Conservation (phyloP, 2,113 vertebrate genomes). For the Serilophus lunatus region DNA sequence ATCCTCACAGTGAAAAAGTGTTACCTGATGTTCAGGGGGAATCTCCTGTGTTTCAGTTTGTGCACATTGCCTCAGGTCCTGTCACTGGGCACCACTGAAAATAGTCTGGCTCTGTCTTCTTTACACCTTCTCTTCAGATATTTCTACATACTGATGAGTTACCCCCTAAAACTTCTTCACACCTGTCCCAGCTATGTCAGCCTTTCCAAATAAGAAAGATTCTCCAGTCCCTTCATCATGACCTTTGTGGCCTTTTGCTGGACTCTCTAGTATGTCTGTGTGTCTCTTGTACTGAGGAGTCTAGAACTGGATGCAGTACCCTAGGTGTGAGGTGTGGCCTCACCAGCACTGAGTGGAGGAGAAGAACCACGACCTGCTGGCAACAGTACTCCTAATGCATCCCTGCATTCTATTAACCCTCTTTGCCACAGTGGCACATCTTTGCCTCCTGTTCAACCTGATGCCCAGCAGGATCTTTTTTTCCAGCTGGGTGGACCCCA, state of each 20-base stretch:
- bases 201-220: background rate
- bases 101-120: background rate
- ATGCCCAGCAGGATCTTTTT: background rate
- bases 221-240: background rate
- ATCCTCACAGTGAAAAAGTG: background rate
- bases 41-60: background rate
- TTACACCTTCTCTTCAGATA: background rate
- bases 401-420: background rate
- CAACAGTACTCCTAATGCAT: background rate
- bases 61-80: fast-evolving
- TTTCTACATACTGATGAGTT: background rate
- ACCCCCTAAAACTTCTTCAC: background rate
- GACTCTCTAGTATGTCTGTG: background rate
- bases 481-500: background rate
- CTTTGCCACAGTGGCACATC: background rate
- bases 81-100: background rate
- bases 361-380: background rate
- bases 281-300: background rate
- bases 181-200: background rate
- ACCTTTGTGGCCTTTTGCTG: background rate
- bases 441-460: background rate
- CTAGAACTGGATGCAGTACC: fast-evolving
- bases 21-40: background rate
- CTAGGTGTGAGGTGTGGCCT: background rate
- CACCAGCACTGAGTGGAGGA: background rate